Evolutionary conservation across 2,113 vertebrate genomes (phyloP).

Genomic region (Mesoclemmys tuberculata): DNA sequence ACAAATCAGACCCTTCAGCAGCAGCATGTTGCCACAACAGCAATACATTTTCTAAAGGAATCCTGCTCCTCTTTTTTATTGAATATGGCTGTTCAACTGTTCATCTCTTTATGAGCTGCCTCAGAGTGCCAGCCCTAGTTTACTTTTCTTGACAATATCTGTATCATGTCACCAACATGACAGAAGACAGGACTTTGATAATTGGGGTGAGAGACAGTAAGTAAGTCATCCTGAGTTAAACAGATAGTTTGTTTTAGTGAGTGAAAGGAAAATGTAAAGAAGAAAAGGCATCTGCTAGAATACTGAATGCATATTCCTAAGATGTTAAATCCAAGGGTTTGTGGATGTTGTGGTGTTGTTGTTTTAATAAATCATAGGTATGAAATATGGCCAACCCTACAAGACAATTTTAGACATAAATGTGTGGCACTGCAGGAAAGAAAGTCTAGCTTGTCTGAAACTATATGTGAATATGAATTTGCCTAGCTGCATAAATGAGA

Average conservation of each 20-base stretch:
- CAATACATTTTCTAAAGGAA: constrained; percentile 74
- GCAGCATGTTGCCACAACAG: constrained; percentile 76
- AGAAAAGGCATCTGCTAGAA: constrained; percentile 48
- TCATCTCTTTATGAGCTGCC: constrained; percentile 70
- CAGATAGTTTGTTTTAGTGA: constrained; percentile 62
- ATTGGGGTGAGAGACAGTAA: constrained; percentile 56
- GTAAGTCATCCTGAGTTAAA: constrained; percentile 56
- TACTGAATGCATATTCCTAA: neutral
- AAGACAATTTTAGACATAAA: neutral
- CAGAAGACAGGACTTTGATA: constrained; percentile 75
- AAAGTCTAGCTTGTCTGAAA: constrained; percentile 59
- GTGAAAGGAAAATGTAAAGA: constrained; percentile 12
- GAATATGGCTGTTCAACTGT: constrained; percentile 73
- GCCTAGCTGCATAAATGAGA: constrained; percentile 27
- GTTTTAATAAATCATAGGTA: constrained; percentile 30
- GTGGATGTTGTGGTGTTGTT: constrained; percentile 50
- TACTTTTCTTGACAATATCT: constrained; percentile 68
- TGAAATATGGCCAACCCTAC: constrained; percentile 40
- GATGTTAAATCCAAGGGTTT: constrained; percentile 28
- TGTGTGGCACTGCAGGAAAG: constrained; percentile 6
- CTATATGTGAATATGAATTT: neutral
- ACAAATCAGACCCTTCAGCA: constrained; percentile 83
- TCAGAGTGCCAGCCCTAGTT: constrained; percentile 60
- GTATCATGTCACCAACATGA: constrained; percentile 67
- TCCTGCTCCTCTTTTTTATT: constrained; percentile 61